These are phyloP conservation scores for Varroa destructor DNA, from an alignment of 1,140 invertebrate species.

Conservation along the genomic window DNA sequence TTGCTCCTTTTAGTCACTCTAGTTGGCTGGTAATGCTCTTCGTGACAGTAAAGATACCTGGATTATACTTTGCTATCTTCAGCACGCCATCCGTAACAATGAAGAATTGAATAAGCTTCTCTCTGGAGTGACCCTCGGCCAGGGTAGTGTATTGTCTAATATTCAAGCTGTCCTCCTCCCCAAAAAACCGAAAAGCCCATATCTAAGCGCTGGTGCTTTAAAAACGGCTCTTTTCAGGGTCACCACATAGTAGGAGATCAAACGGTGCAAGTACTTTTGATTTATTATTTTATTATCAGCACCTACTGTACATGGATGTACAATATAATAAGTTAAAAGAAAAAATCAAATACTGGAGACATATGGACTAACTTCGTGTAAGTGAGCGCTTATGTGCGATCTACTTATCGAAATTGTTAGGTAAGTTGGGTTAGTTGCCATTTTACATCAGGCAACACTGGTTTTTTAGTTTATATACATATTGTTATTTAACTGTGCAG, in stretches of 20 bases:
- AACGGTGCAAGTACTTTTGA: too few relatives aligned
- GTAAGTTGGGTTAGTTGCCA: too few relatives aligned
- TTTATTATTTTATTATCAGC: too few relatives aligned
- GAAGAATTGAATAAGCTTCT: constrained; percentile 67
- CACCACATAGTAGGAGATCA: too few relatives aligned
- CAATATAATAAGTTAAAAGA: too few relatives aligned
- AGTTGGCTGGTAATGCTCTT: constrained; percentile 60
- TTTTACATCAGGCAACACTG: constrained; percentile 44
- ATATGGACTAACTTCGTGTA: too few relatives aligned
- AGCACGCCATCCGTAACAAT: constrained; percentile 69
- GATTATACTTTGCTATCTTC: constrained; percentile 53
- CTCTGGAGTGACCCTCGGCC: constrained; percentile 61
- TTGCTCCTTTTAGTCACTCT: constrained; percentile 44
- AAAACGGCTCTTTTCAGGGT: too few relatives aligned
- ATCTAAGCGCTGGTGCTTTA: too few relatives aligned
- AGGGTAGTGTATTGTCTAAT: constrained; percentile 63
- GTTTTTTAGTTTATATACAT: constrained; percentile 45
- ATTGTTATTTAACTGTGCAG: constrained; percentile 40
- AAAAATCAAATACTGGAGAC: too few relatives aligned
- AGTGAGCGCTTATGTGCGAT: too few relatives aligned
- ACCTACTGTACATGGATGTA: too few relatives aligned
- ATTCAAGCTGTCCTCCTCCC: constrained; percentile 56
- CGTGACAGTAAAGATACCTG: constrained; percentile 46
- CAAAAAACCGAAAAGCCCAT: constrained; percentile 45
- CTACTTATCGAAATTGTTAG: too few relatives aligned